A percentile compares a stretch with the other conserved stretches of the same genome.
phyloP scores from a whole-genome alignment of 2,113 vertebrate genomes.

The Phycodurus eques region DNA sequence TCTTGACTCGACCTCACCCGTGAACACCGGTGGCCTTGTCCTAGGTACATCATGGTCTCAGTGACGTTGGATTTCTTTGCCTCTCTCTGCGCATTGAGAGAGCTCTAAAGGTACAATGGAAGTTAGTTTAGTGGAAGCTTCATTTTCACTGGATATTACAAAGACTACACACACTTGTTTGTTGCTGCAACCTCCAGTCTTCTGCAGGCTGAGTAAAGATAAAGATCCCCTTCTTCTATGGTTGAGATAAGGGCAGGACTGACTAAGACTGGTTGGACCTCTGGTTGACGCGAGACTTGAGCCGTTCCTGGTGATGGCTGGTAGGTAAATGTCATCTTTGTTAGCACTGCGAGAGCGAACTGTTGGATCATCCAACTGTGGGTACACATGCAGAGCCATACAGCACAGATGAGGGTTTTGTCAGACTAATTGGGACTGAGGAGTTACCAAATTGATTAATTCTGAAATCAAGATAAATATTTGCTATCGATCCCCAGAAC shows the following conservation, averaged over 20 bases:
- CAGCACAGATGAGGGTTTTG: not conserved
- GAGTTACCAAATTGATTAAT: not conserved
- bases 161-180: slow-evolving; percentile 48
- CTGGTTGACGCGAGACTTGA: slow-evolving; percentile 44
- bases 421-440: not conserved
- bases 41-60: slow-evolving; percentile 75
- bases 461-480: not conserved
- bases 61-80: slow-evolving; percentile 72
- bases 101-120: slow-evolving; percentile 36
- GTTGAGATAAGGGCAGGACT: slow-evolving; percentile 66
- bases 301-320: slow-evolving; percentile 51
- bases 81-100: slow-evolving; percentile 49
- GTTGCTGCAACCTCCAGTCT: slow-evolving; percentile 21
- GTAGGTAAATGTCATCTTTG: slow-evolving; percentile 61
- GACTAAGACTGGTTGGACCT: slow-evolving; percentile 61
- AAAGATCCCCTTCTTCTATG: slow-evolving; percentile 60
- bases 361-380: slow-evolving; percentile 50
- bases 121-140: not conserved
- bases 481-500: not conserved
- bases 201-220: slow-evolving; percentile 62
- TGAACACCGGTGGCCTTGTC: slow-evolving; percentile 50
- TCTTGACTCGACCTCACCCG: slow-evolving; percentile 44
- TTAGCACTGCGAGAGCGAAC: slow-evolving; percentile 2
- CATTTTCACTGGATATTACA: not conserved
- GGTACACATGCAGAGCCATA: not conserved